Evolutionary conservation across 2,113 vertebrate genomes (phyloP).

Genomic region (Thermophis baileyi): DNA sequence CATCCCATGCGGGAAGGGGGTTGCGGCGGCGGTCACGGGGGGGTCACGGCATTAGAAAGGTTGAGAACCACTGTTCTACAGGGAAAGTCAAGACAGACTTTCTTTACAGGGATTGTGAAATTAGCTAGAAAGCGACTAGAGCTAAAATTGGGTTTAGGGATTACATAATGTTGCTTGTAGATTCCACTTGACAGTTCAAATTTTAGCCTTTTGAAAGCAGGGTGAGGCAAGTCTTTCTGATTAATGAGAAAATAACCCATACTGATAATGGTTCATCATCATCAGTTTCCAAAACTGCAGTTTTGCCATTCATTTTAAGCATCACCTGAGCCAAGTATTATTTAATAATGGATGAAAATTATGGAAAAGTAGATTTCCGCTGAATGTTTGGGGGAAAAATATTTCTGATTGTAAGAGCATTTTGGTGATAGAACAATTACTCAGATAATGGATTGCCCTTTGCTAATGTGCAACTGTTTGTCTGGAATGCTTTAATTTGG

Average conservation of each 20-base stretch:
- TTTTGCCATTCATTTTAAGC: not conserved
- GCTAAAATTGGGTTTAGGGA: not conserved
- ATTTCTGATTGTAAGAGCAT: not conserved
- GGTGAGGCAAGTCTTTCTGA: not conserved
- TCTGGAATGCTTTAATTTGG: not conserved
- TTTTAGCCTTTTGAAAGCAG: not conserved
- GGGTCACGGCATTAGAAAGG: too few species aligned
- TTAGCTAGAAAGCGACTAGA: not conserved
- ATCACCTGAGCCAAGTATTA: not conserved
- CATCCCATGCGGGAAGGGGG: too few species aligned
- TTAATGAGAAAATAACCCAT: not conserved
- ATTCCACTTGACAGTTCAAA: not conserved
- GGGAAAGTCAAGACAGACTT: not conserved
- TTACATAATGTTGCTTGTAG: not conserved
- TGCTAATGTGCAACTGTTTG: not conserved
- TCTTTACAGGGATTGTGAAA: not conserved
- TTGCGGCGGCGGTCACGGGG: too few species aligned
- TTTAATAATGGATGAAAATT: not conserved
- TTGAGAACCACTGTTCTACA: too few species aligned
- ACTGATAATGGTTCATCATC: not conserved
- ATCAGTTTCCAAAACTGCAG: not conserved
- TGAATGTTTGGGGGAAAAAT: not conserved
- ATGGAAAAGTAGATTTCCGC: not conserved
- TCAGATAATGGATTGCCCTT: not conserved
- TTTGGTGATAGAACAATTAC: not conserved